A percentile compares a stretch with the other conserved stretches of the same genome.
phyloP scores from a whole-genome alignment of 2,113 vertebrate genomes.

The Octodon degus region DNA sequence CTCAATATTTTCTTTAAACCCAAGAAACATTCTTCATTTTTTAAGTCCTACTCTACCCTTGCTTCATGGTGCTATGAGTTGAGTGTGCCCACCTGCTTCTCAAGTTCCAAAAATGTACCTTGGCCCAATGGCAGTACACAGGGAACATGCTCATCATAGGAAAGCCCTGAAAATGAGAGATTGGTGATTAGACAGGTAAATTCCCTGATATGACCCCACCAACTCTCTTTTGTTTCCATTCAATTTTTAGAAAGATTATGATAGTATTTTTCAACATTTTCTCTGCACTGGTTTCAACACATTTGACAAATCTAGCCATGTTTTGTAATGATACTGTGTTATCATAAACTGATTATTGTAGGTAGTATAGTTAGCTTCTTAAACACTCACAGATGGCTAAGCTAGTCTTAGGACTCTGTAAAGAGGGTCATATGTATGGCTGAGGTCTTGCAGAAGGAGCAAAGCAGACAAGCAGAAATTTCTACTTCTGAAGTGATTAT shows the following conservation, averaged over 20 bases:
- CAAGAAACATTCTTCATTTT: neutral
- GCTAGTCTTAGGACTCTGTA: neutral
- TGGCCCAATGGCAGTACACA: rapidly evolving
- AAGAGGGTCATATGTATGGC: neutral
- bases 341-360: neutral
- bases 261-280: neutral
- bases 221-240: neutral
- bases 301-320: neutral
- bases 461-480: slow-evolving; percentile 32
- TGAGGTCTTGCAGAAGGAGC: neutral
- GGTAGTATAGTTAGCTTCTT: neutral
- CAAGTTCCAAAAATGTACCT: rapidly evolving
- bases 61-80: rapidly evolving
- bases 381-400: neutral
- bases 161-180: neutral
- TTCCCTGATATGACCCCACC: neutral
- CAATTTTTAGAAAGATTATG: neutral
- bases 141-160: rapidly evolving
- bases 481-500: slow-evolving; percentile 29
- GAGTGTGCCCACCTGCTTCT: rapidly evolving
- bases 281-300: neutral
- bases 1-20: neutral
- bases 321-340: neutral
- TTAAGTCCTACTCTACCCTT: rapidly evolving
- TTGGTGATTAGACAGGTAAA: neutral